phyloP scores from a whole-genome alignment of 30 jellyfish, hydroid and myxozoan species.

The Hydra vulgaris region DNA sequence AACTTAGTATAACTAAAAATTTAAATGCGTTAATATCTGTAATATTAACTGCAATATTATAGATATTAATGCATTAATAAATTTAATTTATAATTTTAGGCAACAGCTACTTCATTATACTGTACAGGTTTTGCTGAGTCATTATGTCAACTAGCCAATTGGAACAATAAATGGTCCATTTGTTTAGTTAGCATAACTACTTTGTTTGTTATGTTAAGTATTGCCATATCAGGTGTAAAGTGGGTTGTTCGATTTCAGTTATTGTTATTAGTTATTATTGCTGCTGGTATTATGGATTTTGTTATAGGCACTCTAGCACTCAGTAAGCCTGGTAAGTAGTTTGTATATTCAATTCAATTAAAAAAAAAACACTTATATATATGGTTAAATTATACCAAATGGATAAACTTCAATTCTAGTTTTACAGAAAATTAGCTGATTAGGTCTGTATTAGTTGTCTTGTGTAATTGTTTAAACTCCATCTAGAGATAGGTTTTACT shows the following conservation, averaged over 20 bases:
- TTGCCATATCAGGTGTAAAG: conserved; percentile 88
- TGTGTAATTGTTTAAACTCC: not conserved
- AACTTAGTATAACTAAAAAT: too few species aligned
- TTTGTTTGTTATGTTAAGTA: conserved; percentile 42
- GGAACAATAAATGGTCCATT: conserved; percentile 82
- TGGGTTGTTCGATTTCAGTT: conserved; percentile 94
- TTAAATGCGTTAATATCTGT: too few species aligned
- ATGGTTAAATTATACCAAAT: too few species aligned
- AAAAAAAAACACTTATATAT: too few species aligned
- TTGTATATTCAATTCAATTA: not conserved
- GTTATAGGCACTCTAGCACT: conserved; percentile 71
- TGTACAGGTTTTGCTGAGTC: conserved; percentile 96
- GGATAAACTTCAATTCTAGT: too few species aligned
- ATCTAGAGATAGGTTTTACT: conserved; percentile 43
- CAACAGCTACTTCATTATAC: conserved; percentile 93
- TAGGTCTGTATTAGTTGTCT: not conserved
- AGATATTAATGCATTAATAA: not conserved
- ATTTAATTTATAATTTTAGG: conserved; percentile 20
- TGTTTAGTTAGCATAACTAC: conserved; percentile 62
- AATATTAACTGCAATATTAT: too few species aligned
- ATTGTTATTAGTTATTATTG: conserved; percentile 59
- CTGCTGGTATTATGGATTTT: conserved; percentile 82
- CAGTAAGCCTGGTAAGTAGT: conserved; percentile 59
- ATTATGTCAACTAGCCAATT: conserved; percentile 45
- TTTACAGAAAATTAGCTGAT: too few species aligned